Percentiles rank a stretch among this genome's conserved stretches.
Evolutionary conservation across 2,113 vertebrate species (phyloP).

Genomic region (Gavialis gangeticus): DNA sequence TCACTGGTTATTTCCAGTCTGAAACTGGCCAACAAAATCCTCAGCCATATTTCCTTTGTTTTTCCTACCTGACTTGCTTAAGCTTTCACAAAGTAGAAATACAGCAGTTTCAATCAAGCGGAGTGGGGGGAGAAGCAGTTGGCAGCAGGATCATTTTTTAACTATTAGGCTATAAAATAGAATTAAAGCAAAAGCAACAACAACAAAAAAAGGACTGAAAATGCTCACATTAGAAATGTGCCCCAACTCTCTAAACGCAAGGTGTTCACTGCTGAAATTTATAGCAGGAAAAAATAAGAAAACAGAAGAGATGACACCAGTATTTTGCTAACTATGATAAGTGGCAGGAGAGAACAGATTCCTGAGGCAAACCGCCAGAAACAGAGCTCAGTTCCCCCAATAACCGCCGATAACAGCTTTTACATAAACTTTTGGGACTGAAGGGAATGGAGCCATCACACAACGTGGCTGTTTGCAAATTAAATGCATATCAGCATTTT

Average conservation of each 20-base stretch:
- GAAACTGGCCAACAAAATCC: neutral
- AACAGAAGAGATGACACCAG: neutral
- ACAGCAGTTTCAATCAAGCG: neutral
- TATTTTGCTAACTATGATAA: neutral
- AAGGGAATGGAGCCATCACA: neutral
- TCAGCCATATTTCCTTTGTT: neutral
- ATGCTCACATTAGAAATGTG: neutral
- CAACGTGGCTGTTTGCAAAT: neutral
- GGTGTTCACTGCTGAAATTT: neutral
- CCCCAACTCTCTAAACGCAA: neutral
- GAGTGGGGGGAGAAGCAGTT: neutral
- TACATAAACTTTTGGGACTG: neutral
- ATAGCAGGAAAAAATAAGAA: neutral
- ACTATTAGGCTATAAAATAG: neutral
- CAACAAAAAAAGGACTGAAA: neutral
- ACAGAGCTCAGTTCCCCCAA: neutral
- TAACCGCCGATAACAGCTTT: neutral
- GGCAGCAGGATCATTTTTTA: neutral
- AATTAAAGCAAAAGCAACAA: neutral
- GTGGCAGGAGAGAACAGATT: neutral
- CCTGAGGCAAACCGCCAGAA: neutral
- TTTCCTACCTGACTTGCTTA: neutral
- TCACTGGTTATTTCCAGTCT: neutral
- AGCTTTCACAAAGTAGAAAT: neutral
- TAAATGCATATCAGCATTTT: neutral